A percentile compares a stretch with the other conserved stretches of the same genome.
These are phyloP conservation scores for Procavia capensis DNA, from an alignment of 2,113 vertebrate species.

Conservation along the genomic window DNA sequence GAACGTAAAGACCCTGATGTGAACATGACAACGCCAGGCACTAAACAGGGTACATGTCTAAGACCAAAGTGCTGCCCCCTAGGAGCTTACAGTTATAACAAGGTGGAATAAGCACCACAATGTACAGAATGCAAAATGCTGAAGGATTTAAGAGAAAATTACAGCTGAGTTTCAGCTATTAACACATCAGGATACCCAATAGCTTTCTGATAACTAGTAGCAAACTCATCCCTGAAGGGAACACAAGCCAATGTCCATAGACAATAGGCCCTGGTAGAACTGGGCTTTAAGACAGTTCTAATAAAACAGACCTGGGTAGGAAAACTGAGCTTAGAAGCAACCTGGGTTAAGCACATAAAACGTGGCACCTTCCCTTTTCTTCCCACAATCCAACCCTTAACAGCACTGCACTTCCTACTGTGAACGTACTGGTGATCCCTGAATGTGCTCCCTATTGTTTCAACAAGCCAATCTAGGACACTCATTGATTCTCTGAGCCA, in stretches of 20 bases:
- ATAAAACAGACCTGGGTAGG: not conserved
- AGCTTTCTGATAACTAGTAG: constrained; percentile 71
- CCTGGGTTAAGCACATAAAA: not conserved
- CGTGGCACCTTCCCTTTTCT: constrained; percentile 9
- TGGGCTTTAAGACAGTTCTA: constrained; percentile 16
- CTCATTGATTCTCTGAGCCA: not conserved
- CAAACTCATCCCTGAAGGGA: constrained; percentile 71
- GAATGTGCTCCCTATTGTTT: not conserved
- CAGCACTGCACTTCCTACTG: constrained; percentile 2
- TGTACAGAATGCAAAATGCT: constrained; percentile 57
- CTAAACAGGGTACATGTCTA: not conserved
- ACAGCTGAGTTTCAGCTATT: constrained; percentile 74
- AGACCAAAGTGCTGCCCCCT: constrained; percentile 59
- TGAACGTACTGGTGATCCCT: not conserved
- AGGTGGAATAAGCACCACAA: constrained; percentile 66
- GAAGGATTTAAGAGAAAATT: constrained; percentile 45
- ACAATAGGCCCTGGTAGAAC: constrained; percentile 11
- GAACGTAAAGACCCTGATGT: not conserved
- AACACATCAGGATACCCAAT: constrained; percentile 70
- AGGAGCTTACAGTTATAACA: constrained; percentile 73
- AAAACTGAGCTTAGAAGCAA: not conserved
- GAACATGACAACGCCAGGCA: constrained; percentile 19
- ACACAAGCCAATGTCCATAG: constrained; percentile 12
- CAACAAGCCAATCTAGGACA: not conserved
- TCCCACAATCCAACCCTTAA: not conserved